phyloP scores from a whole-genome alignment of 2,797 vertebrate species.

The Acipenser oxyrinchus region DNA sequence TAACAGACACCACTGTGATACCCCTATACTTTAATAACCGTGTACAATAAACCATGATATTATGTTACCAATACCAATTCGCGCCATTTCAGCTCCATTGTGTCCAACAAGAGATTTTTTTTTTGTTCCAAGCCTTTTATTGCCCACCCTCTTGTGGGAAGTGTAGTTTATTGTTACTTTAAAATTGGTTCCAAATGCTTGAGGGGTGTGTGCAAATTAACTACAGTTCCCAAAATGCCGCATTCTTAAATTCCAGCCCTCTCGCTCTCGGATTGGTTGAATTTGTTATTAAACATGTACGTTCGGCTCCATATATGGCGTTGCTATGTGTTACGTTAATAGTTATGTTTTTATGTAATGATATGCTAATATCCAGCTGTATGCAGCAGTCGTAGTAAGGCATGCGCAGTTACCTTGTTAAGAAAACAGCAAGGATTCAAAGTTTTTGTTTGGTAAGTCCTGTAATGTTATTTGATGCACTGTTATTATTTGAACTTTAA shows the following conservation, averaged over 20 bases:
- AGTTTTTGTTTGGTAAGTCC: slow-evolving; percentile 61
- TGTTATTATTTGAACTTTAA: background rate
- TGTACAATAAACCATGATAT: background rate
- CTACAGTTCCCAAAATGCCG: slow-evolving; percentile 50
- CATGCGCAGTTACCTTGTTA: slow-evolving; percentile 56
- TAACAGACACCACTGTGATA: too few species aligned
- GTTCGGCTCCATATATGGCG: slow-evolving; percentile 55
- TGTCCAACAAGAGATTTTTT: slow-evolving; percentile 20
- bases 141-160: slow-evolving; percentile 13
- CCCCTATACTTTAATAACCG: too few species aligned
- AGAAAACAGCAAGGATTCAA: slow-evolving; percentile 61
- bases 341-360: slow-evolving; percentile 55
- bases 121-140: slow-evolving; percentile 13
- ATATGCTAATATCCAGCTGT: slow-evolving; percentile 55
- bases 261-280: slow-evolving; percentile 43
- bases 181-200: background rate
- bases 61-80: slow-evolving; percentile 33
- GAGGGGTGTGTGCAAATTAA: slow-evolving; percentile 12
- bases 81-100: slow-evolving; percentile 43
- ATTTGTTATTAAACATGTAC: slow-evolving; percentile 48
- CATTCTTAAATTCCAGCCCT: slow-evolving; percentile 9
- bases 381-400: slow-evolving; percentile 52
- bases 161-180: slow-evolving; percentile 13
- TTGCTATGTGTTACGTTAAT: slow-evolving; percentile 36
- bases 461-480: slow-evolving; percentile 24